A percentile compares a stretch with the other conserved stretches of the same genome.
Evolutionary conservation across 2,113 vertebrate species (phyloP).

Genomic region (Perognathus longimembris): DNA sequence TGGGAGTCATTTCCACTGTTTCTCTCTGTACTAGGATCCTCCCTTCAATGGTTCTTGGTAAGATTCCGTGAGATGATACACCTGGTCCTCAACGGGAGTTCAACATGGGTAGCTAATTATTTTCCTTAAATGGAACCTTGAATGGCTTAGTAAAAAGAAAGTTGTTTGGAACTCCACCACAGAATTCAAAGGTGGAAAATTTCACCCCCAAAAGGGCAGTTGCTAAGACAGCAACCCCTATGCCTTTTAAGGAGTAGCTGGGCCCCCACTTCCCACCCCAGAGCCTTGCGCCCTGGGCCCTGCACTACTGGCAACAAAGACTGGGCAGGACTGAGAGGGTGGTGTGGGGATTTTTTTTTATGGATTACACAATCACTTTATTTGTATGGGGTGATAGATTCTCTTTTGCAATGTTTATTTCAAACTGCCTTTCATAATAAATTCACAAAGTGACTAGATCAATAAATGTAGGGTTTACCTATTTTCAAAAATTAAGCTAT

Average conservation of each 20-base stretch:
- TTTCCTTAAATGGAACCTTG: background rate
- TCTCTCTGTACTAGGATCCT: background rate
- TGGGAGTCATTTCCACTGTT: background rate
- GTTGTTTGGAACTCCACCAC: background rate
- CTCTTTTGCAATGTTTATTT: background rate
- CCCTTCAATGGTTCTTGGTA: background rate
- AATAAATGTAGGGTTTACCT: constrained; percentile 32
- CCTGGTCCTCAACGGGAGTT: background rate
- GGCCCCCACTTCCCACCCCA: accelerated
- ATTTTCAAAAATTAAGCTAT: constrained; percentile 15
- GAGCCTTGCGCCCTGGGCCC: background rate
- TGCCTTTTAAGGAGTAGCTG: background rate
- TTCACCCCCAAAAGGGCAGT: background rate
- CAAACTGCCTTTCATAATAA: background rate
- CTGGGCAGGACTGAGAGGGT: background rate
- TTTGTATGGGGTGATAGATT: background rate
- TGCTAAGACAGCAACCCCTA: background rate
- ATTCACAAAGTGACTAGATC: constrained; percentile 32
- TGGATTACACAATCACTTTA: too few species aligned
- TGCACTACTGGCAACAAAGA: background rate
- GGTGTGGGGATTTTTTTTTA: background rate
- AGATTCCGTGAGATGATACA: background rate
- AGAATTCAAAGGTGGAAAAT: background rate
- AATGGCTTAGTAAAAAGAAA: background rate
- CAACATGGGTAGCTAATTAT: background rate